Percentiles rank a stretch among this genome's conserved stretches.
Evolutionary conservation across 2,113 vertebrate genomes (phyloP).

Genomic region (Crotalus helleri): DNA sequence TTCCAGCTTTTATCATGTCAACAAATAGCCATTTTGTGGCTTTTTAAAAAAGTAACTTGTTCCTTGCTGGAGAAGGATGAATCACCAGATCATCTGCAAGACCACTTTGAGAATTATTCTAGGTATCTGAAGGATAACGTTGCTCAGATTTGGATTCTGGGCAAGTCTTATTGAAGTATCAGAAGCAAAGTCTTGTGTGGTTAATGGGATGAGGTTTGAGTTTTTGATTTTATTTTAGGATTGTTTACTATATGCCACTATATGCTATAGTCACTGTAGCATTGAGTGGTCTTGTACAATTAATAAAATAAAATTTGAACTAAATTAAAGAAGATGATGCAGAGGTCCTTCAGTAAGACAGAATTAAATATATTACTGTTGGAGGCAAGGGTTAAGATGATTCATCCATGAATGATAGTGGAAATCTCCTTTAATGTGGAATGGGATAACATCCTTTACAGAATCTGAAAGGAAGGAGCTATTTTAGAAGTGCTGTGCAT

Average conservation of each 20-base stretch:
- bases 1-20: neutral
- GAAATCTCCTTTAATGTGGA: neutral
- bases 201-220: neutral
- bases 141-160: neutral
- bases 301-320: neutral
- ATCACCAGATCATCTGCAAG: neutral
- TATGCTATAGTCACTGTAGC: neutral
- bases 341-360: neutral
- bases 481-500: neutral
- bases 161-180: neutral
- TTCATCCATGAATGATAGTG: neutral
- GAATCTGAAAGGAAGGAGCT: neutral
- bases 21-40: neutral
- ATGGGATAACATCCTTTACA: neutral
- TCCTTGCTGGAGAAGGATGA: neutral
- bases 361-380: neutral
- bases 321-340: neutral
- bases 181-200: neutral
- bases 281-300: neutral
- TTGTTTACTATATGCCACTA: neutral
- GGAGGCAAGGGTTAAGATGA: neutral
- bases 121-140: neutral
- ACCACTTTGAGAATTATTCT: neutral
- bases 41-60: neutral
- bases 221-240: neutral